Conservation (phyloP, 2,888 invertebrate species). For the Callimorpha dominula region DNA sequence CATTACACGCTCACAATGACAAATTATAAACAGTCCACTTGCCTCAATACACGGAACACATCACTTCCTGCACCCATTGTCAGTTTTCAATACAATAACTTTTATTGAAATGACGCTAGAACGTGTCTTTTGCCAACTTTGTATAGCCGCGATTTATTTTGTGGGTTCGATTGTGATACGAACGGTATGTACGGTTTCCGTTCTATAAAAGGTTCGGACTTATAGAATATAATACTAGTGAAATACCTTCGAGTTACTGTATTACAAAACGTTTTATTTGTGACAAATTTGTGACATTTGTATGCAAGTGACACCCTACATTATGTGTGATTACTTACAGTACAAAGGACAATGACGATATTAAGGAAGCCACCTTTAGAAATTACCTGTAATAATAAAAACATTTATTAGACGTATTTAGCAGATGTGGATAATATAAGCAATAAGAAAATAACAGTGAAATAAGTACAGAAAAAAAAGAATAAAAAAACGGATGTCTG, state of each 20-base stretch:
- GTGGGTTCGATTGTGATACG: conserved; percentile 74
- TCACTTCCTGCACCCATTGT: conserved; percentile 85
- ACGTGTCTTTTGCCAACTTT: conserved; percentile 72
- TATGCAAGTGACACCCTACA: conserved; percentile 54
- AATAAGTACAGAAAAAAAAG: background rate
- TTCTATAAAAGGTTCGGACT: conserved; percentile 71
- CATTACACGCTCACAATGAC: conserved; percentile 80
- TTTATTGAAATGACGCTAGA: conserved; percentile 85
- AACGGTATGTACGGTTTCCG: conserved; percentile 80
- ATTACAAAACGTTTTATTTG: conserved; percentile 62
- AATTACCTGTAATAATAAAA: conserved; percentile 76
- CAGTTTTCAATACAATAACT: conserved; percentile 84
- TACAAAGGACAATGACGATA: conserved; percentile 32
- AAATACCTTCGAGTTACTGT: conserved; percentile 63
- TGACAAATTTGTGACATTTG: conserved; percentile 73
- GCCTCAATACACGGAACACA: conserved; percentile 80
- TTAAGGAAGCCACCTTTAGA: conserved; percentile 64
- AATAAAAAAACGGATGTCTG: background rate
- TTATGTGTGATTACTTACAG: conserved; percentile 59
- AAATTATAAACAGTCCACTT: conserved; percentile 87
- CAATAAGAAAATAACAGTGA: background rate
- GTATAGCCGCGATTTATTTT: conserved; percentile 79
- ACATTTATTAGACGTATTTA: conserved; percentile 55
- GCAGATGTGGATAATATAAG: conserved; percentile 8
- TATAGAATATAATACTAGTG: conserved; percentile 65